A percentile compares a stretch with the other conserved stretches of the same genome.
phyloP scores from a whole-genome alignment of 1,140 invertebrate species.

The Cherax quadricarinatus region DNA sequence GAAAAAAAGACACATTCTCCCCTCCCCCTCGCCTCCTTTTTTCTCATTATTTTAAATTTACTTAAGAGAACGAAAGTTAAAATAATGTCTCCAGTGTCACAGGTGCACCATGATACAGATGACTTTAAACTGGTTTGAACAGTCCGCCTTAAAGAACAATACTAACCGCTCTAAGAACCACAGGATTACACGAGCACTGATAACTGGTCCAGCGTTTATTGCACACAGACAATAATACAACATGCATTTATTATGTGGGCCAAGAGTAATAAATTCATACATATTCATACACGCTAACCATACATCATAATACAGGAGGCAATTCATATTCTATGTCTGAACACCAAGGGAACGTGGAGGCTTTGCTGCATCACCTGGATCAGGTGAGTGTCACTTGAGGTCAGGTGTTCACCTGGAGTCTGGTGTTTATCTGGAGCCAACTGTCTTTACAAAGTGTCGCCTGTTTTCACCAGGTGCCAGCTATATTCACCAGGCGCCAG shows the following conservation, averaged over 20 bases:
- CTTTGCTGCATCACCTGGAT: background rate
- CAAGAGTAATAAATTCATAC: background rate
- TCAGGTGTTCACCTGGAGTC: background rate
- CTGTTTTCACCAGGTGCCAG: background rate
- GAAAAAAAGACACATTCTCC: background rate
- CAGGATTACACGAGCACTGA: background rate
- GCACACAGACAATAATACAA: constrained; percentile 55
- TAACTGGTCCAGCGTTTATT: constrained; percentile 23
- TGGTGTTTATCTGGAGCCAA: background rate
- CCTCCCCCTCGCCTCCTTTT: too few relatives aligned
- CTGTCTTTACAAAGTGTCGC: background rate
- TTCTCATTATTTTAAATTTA: too few relatives aligned
- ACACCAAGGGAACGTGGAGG: background rate
- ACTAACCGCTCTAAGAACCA: background rate
- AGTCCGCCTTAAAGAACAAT: background rate
- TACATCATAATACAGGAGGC: constrained; percentile 26
- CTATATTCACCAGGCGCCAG: background rate
- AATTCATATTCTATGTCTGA: background rate
- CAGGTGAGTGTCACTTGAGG: background rate
- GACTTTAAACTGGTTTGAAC: background rate
- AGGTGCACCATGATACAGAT: background rate
- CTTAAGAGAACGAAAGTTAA: too few relatives aligned
- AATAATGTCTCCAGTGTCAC: background rate
- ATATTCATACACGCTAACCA: constrained; percentile 44
- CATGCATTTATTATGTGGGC: constrained; percentile 37